Conservation (phyloP, 2,113 vertebrate species). For the Tupaia tana region DNA sequence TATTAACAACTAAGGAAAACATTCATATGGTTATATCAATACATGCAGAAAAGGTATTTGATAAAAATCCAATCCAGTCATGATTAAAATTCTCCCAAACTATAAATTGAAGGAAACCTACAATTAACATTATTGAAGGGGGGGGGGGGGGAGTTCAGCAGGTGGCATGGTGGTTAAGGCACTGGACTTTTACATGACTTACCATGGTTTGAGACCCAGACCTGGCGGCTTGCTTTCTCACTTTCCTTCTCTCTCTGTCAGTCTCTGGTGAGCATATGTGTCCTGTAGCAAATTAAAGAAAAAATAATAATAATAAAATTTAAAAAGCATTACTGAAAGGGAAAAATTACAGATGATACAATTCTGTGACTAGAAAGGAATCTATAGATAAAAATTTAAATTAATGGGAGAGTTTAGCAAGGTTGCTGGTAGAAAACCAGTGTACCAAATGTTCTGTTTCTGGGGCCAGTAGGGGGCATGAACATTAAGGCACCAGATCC, state of each 20-base stretch:
- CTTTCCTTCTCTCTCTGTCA: too few relatives aligned
- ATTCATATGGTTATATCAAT: neutral
- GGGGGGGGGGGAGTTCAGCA: too few relatives aligned
- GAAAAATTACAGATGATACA: neutral
- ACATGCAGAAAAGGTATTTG: neutral
- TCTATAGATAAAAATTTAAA: neutral
- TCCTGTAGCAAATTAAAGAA: too few relatives aligned
- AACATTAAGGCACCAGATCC: too few relatives aligned
- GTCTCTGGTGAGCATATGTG: too few relatives aligned
- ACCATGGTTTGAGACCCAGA: too few relatives aligned
- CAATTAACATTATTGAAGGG: conserved; percentile 20
- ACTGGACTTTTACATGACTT: too few relatives aligned
- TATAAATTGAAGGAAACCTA: conserved; percentile 39
- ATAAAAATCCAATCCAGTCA: conserved; percentile 22
- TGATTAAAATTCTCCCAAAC: conserved; percentile 39
- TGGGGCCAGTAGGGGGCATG: neutral
- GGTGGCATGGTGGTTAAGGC: too few relatives aligned
- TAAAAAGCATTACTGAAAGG: too few relatives aligned
- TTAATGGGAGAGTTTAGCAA: conserved; percentile 26
- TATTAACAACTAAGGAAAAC: conserved; percentile 45
- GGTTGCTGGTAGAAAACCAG: neutral
- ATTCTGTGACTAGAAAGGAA: conserved; percentile 35
- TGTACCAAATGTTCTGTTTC: conserved; percentile 4
- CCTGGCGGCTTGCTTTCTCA: too few relatives aligned
- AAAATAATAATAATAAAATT: too few relatives aligned